A percentile compares a stretch with the other conserved stretches of the same genome.
These are phyloP conservation scores for Staurois parvus DNA, from an alignment of 2,797 vertebrate genomes.

Conservation along the genomic window DNA sequence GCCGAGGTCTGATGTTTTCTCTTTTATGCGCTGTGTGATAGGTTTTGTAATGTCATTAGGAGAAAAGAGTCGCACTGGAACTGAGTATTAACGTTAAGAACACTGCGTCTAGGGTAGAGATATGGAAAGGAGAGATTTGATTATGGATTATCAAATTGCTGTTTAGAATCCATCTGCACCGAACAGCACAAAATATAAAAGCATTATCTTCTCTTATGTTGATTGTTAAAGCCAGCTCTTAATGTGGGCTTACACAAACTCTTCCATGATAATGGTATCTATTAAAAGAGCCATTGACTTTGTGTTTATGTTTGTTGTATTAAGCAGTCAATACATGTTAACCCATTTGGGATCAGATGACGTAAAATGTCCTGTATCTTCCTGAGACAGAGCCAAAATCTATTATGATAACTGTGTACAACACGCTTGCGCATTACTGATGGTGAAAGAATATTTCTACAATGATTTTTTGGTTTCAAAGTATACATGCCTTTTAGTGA, in stretches of 20 bases:
- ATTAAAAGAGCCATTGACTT: conserved; percentile 58
- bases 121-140: conserved; percentile 59
- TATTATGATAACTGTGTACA: background rate
- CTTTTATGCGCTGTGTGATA: conserved; percentile 11
- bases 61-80: conserved; percentile 15
- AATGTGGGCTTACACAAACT: conserved; percentile 61
- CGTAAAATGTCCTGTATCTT: background rate
- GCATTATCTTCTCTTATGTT: conserved; percentile 58
- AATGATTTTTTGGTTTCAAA: no score
- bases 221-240: conserved; percentile 57
- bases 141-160: conserved; percentile 62
- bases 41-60: conserved; percentile 45
- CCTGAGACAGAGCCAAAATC: background rate
- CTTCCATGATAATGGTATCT: conserved; percentile 61
- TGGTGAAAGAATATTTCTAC: no score
- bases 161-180: conserved; percentile 59
- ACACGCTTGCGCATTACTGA: no score
- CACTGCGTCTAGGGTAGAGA: conserved; percentile 42
- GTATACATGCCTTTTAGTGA: no score
- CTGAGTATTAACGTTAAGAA: conserved; percentile 38
- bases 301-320: conserved; percentile 55
- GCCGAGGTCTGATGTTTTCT: conserved; percentile 3
- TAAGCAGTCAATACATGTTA: conserved; percentile 44
- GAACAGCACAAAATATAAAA: conserved; percentile 51
- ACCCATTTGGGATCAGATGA: conserved; percentile 30